Evolutionary conservation across 2,888 invertebrate genomes (phyloP), one percentile per base, ranked within the genome.

Genomic region (Epinotia ramella): DNA sequence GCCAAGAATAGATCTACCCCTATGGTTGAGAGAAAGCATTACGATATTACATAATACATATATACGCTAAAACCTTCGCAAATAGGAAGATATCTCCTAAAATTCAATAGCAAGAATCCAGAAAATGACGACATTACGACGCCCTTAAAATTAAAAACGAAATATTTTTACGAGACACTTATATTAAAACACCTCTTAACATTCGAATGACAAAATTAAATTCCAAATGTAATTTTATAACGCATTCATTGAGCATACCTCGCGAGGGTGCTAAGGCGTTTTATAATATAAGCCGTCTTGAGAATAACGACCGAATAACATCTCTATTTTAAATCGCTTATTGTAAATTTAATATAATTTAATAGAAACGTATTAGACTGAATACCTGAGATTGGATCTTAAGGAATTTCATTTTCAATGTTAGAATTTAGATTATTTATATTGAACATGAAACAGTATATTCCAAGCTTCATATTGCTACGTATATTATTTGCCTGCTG

Each of bases 181-280:
- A 82, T 76, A 76, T 71, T 76, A 84, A 84, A 85, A 81, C 83
- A 83, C 84, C 83, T 85, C 81, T 81, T 83, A 80, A 87, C 87
- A 89, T 89, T 87, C 84, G 85, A 89, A 90, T 89, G 84, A 84
- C 85, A 81, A 87, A 89, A 89, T 91, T 89, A 88, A 89, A 89
- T 89, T 88, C 83, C 84, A 80, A 88, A 89, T 90, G 88, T 87
- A 86, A 90, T 88, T 88, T 89, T 84, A 88, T 85, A 88, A 84
- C 85, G 86, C 82, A 86, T 85, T 85, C 83, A 84, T 84, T 84
- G 84, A 84, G 83, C 84, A 86, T 86, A 84, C 86, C 87, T 80
- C 78, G 78, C 82, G 80, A 80, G 78, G 59, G 66, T 28, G 66
- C 60, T 74, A 24, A 62, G 71, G 28, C 71, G 56, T 75, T 64